Evolutionary conservation across 35 echinoderm and acorn worm species (phyloP).

Genomic region (Heliocidaris erythrogramma): DNA sequence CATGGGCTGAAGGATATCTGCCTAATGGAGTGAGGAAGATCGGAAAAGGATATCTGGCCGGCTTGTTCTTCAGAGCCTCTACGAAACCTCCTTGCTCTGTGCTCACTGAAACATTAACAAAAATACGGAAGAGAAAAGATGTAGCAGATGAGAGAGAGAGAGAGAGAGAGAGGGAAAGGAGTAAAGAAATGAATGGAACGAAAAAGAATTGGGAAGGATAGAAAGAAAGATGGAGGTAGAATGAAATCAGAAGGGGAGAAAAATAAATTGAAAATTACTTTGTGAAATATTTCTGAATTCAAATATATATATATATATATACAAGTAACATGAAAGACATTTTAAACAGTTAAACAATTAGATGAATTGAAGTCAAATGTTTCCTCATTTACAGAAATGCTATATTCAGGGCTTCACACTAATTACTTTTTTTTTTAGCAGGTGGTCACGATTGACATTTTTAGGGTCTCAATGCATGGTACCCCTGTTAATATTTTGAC

Average conservation of each 20-base stretch:
- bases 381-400: no score
- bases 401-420: no score
- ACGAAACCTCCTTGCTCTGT: conserved; percentile 64
- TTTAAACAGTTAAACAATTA: no score
- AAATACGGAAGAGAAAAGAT: background rate
- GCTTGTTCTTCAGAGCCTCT: conserved; percentile 67
- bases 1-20: conserved; percentile 53
- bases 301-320: no score
- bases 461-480: no score
- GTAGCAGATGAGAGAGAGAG: background rate
- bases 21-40: conserved; percentile 41
- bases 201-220: background rate
- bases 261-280: background rate
- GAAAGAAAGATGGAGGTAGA: background rate
- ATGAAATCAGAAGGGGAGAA: background rate
- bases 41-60: conserved; percentile 83
- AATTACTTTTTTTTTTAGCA: no score
- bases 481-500: no score
- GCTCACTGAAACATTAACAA: conserved; percentile 51
- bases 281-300: background rate
- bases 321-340: no score
- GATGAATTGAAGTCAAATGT: no score
- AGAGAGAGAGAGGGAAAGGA: background rate
- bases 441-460: no score
- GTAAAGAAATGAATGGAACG: background rate